phyloP scores from a whole-genome alignment of 2,888 invertebrate species.

The Epinotia brunnichana region DNA sequence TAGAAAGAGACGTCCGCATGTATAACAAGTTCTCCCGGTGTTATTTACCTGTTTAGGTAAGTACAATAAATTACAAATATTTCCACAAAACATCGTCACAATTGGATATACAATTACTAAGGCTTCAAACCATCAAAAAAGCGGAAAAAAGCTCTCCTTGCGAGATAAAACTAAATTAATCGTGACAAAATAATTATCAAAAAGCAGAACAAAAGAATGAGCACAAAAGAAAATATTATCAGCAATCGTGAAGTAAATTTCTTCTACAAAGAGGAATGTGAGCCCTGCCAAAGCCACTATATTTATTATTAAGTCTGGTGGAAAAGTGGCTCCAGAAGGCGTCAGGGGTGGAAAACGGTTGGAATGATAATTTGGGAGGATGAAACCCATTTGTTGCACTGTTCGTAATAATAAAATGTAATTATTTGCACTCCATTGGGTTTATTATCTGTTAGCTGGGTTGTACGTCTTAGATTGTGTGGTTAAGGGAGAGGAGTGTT shows the following conservation, averaged over 20 bases:
- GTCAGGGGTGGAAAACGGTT: background rate
- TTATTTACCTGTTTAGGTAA: background rate
- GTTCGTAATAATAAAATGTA: slow-evolving; percentile 36
- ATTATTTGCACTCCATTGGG: slow-evolving; percentile 44
- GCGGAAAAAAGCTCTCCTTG: background rate
- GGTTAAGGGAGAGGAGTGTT: slow-evolving; percentile 32
- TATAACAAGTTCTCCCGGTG: background rate
- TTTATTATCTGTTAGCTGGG: slow-evolving; percentile 43
- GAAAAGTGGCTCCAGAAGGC: slow-evolving; percentile 20
- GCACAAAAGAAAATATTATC: slow-evolving; percentile 41
- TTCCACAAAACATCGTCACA: background rate
- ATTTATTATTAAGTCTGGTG: background rate
- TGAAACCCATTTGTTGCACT: slow-evolving; percentile 37
- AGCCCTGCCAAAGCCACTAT: background rate
- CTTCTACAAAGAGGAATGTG: slow-evolving; percentile 22
- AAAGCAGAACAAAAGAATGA: slow-evolving; percentile 33
- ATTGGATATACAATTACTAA: background rate
- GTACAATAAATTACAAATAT: background rate
- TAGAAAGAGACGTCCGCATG: no score
- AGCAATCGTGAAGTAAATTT: slow-evolving; percentile 41
- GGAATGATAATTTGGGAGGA: slow-evolving; percentile 28
- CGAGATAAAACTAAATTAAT: slow-evolving; percentile 41
- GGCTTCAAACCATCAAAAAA: background rate
- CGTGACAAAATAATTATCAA: slow-evolving; percentile 38
- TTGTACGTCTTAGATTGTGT: slow-evolving; percentile 39